Evolutionary conservation across 1,140 invertebrate genomes (phyloP).

Genomic region (Propsilocerus akamusi): DNA sequence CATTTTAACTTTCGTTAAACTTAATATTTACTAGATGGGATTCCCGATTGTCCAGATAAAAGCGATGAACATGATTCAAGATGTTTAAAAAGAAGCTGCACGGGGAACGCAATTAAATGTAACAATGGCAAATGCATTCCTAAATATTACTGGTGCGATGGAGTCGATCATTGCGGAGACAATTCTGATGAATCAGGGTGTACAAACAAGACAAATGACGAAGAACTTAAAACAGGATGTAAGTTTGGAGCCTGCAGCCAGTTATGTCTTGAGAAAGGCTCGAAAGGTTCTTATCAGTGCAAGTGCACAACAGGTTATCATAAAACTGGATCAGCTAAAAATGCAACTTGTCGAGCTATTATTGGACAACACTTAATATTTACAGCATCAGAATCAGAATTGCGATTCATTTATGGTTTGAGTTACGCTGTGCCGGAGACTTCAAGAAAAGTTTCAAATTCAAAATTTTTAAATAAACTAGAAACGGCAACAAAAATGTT

Average conservation of each 20-base stretch:
- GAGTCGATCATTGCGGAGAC: constrained; percentile 42
- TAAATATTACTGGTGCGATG: constrained; percentile 44
- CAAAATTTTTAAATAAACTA: constrained; percentile 12
- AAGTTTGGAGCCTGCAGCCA: constrained; percentile 55
- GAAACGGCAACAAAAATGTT: neutral
- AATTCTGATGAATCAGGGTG: constrained; percentile 42
- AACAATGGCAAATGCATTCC: constrained; percentile 42
- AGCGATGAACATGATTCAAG: constrained; percentile 22
- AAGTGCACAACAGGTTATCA: constrained; percentile 46
- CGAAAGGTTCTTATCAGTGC: constrained; percentile 33
- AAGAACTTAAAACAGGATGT: constrained; percentile 19
- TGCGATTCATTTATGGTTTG: constrained; percentile 38
- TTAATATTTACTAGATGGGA: no score
- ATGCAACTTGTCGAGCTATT: constrained; percentile 32
- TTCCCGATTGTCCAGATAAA: constrained; percentile 20
- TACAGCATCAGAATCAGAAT: constrained; percentile 40
- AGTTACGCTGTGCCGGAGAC: constrained; percentile 32
- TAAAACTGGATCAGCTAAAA: constrained; percentile 22
- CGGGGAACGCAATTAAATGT: constrained; percentile 9
- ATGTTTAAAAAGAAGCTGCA: neutral
- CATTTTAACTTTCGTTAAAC: no score
- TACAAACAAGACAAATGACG: constrained; percentile 16
- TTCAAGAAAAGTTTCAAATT: no score
- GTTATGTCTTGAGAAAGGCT: constrained; percentile 46
- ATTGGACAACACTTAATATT: constrained; percentile 35